phyloP scores from a whole-genome alignment of 2,797 vertebrate genomes.

The Numenius phaeopus region DNA sequence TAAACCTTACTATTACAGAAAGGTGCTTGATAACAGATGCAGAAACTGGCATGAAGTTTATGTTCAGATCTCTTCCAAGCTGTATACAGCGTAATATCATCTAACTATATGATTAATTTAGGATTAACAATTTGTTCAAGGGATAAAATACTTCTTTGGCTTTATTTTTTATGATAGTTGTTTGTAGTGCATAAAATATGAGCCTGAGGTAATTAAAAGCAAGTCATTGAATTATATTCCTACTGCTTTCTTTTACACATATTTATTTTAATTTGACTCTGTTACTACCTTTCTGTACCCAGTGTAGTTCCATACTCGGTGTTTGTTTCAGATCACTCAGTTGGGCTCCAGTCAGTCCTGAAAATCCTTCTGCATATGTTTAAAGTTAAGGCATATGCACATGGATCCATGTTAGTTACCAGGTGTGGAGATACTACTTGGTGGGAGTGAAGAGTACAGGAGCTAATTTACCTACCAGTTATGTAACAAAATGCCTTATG shows the following conservation, averaged over 20 bases:
- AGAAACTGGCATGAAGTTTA: neutral
- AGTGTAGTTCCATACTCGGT: neutral
- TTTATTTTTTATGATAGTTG: neutral
- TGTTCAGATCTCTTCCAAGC: neutral
- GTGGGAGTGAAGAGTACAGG: neutral
- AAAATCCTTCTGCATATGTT: neutral
- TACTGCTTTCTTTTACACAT: neutral
- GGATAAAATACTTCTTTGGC: neutral
- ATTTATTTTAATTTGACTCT: neutral
- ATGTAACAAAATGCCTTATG: neutral
- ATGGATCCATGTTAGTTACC: neutral
- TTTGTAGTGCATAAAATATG: neutral
- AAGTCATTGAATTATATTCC: neutral
- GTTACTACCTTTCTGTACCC: neutral
- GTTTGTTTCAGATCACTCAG: neutral
- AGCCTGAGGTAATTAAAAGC: neutral
- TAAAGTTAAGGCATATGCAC: neutral
- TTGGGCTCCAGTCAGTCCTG: neutral
- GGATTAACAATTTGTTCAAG: neutral
- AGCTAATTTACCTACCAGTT: neutral
- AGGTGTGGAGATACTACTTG: neutral
- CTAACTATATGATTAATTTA: neutral
- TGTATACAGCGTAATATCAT: neutral
- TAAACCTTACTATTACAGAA: neutral
- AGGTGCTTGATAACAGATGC: neutral